Conservation (phyloP, 2,113 vertebrate genomes). For the Chionodraco myersi region DNA sequence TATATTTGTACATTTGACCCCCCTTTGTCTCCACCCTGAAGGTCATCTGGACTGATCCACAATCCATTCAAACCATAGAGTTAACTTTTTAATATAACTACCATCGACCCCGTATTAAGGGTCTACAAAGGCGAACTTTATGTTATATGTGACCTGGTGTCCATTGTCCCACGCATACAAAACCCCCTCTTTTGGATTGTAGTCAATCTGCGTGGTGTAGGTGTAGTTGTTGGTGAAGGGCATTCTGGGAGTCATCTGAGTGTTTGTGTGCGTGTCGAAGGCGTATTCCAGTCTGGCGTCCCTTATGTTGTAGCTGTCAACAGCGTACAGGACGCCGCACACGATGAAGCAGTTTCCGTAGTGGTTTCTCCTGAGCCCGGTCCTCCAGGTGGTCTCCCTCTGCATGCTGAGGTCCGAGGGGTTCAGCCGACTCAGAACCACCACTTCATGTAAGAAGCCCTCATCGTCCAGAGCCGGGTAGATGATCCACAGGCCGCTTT, state of each 20-base stretch:
- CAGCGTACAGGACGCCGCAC: conserved; percentile 95
- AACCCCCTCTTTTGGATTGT: conserved; percentile 95
- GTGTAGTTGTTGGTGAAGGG: conserved; percentile 95
- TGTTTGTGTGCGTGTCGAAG: conserved; percentile 98
- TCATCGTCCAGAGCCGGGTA: conserved; percentile 94
- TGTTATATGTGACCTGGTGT: conserved; percentile 95
- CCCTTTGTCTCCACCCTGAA: conserved; percentile 14
- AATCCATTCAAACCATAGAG: conserved; percentile 83
- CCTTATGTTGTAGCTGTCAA: conserved; percentile 91
- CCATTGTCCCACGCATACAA: conserved; percentile 98
- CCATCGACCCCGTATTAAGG: conserved; percentile 53
- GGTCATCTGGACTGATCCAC: conserved; percentile 90
- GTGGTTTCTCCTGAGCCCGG: conserved; percentile 90
- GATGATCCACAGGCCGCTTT: conserved; percentile 96
- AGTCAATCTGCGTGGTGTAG: conserved; percentile 96
- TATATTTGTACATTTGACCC: conserved; percentile 58
- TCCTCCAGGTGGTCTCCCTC: conserved; percentile 96
- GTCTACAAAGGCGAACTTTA: conserved; percentile 92
- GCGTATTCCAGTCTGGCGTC: conserved; percentile 95
- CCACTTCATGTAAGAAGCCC: conserved; percentile 92
- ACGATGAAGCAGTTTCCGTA: conserved; percentile 97
- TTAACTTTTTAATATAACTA: conserved; percentile 52
- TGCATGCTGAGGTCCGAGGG: conserved; percentile 91
- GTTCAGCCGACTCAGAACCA: conserved; percentile 92
- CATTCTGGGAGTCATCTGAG: conserved; percentile 93